Evolutionary conservation across 2,888 invertebrate genomes (phyloP).

Genomic region (Theretra japonica): DNA sequence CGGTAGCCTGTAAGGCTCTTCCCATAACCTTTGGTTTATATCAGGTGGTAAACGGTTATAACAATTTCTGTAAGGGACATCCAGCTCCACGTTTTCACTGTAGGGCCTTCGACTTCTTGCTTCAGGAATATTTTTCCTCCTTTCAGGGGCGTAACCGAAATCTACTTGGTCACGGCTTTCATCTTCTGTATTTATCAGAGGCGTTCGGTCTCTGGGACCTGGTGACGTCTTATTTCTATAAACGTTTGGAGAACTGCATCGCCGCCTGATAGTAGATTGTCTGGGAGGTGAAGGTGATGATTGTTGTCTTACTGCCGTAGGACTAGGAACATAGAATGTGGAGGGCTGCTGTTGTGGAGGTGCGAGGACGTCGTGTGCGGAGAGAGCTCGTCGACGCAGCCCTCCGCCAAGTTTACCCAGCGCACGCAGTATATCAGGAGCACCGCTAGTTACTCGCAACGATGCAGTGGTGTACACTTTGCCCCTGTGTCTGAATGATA

Average conservation of each 20-base stretch:
- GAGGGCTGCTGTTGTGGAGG: constrained; percentile 84
- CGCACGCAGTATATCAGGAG: constrained; percentile 88
- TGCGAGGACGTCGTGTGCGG: constrained; percentile 88
- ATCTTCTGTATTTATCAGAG: constrained; percentile 69
- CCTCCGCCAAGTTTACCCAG: constrained; percentile 89
- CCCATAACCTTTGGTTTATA: constrained; percentile 69
- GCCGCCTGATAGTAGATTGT: constrained; percentile 69
- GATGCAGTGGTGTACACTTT: constrained; percentile 82
- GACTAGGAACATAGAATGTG: constrained; percentile 89
- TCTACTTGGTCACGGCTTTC: constrained; percentile 76
- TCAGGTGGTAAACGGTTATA: constrained; percentile 68
- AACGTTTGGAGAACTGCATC: constrained; percentile 80
- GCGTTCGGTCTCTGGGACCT: constrained; percentile 62
- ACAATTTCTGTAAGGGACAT: constrained; percentile 72
- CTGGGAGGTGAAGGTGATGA: constrained; percentile 72
- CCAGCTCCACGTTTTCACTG: constrained; percentile 78
- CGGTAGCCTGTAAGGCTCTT: constrained; percentile 76
- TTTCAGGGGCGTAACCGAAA: constrained; percentile 65
- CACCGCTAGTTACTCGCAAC: constrained; percentile 81
- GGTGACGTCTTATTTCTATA: constrained; percentile 67
- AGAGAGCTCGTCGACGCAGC: constrained; percentile 87
- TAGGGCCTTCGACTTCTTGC: constrained; percentile 71
- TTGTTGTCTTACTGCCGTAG: constrained; percentile 77
- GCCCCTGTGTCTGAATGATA: constrained; percentile 79
- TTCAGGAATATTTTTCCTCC: constrained; percentile 66